A percentile compares a stretch with the other conserved stretches of the same genome.
Evolutionary conservation across 2,113 vertebrate species (phyloP).

Genomic region (Colossoma macropomum): DNA sequence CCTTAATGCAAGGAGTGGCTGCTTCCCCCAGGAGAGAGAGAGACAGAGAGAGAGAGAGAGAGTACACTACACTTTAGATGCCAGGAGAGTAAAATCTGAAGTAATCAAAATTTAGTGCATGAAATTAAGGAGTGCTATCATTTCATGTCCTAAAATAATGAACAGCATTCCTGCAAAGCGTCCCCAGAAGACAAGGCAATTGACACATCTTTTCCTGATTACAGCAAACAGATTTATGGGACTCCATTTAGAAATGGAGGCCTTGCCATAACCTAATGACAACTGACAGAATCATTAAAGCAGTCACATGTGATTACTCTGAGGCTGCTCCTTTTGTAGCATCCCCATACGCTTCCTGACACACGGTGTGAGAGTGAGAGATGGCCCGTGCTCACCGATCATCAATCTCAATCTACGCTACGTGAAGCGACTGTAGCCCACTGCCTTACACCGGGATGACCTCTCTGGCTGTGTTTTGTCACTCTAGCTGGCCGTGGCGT

Average conservation of each 20-base stretch:
- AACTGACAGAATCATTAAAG: slow-evolving; percentile 59
- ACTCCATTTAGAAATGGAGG: slow-evolving; percentile 36
- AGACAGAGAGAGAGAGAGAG: not conserved
- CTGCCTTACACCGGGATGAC: slow-evolving; percentile 15
- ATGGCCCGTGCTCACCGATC: slow-evolving; percentile 23
- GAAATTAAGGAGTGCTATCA: slow-evolving; percentile 22
- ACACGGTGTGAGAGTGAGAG: slow-evolving; percentile 29
- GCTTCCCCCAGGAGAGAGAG: slow-evolving; percentile 47
- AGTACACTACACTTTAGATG: not conserved
- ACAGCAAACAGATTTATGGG: slow-evolving; percentile 52
- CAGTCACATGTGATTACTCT: slow-evolving; percentile 55
- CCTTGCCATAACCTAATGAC: slow-evolving; percentile 45
- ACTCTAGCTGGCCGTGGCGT: not conserved
- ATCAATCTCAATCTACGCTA: slow-evolving; percentile 45
- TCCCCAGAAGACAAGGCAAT: slow-evolving; percentile 40
- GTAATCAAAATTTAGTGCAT: not conserved
- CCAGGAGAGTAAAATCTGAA: not conserved
- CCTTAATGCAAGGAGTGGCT: slow-evolving; percentile 79
- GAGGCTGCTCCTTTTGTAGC: slow-evolving; percentile 37
- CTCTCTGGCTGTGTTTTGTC: slow-evolving; percentile 20
- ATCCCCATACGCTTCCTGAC: slow-evolving; percentile 40
- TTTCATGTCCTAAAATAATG: slow-evolving; percentile 1
- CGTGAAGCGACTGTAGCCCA: slow-evolving; percentile 3
- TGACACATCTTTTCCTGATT: slow-evolving; percentile 44
- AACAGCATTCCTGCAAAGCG: slow-evolving; percentile 1